Percentiles rank a stretch among this genome's conserved stretches.
Conservation (phyloP, 1,140 invertebrate genomes). For the Acromyrmex echinatior region DNA sequence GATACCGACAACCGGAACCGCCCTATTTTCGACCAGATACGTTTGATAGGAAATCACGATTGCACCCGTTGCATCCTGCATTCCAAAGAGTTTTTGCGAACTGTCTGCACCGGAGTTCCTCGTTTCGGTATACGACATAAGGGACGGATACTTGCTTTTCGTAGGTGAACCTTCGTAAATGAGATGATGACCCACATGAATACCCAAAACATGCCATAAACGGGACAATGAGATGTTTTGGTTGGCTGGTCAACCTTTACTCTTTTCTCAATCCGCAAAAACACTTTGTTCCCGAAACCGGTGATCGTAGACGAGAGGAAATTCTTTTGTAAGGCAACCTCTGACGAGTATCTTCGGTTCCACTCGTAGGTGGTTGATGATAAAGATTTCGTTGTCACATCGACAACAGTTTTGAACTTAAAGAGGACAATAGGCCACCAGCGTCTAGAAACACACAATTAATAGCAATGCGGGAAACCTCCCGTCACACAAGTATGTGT, state of each 20-base stretch:
- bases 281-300: constrained; percentile 16
- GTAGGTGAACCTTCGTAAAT: constrained; percentile 65
- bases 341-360: background rate
- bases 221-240: constrained; percentile 81
- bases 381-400: constrained; percentile 12
- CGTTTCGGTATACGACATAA: background rate
- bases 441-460: constrained; percentile 68
- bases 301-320: background rate
- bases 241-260: constrained; percentile 43
- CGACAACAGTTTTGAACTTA: constrained; percentile 16
- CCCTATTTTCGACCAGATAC: background rate
- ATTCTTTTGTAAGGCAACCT: constrained; percentile 42
- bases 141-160: constrained; percentile 9
- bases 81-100: constrained; percentile 56
- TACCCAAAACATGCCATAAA: constrained; percentile 81
- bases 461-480: constrained; percentile 74
- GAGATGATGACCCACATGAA: constrained; percentile 64
- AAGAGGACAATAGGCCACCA: constrained; percentile 64
- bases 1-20: constrained; percentile 56
- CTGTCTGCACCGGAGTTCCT: constrained; percentile 40
- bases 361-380: constrained; percentile 30
- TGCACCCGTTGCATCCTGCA: constrained; percentile 61
- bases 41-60: constrained; percentile 63
- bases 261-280: constrained; percentile 38
- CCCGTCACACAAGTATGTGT: constrained; percentile 38